A percentile compares a stretch with the other conserved stretches of the same genome.
Conservation (phyloP, 1,140 invertebrate species). For the Nephotettix cincticeps region DNA sequence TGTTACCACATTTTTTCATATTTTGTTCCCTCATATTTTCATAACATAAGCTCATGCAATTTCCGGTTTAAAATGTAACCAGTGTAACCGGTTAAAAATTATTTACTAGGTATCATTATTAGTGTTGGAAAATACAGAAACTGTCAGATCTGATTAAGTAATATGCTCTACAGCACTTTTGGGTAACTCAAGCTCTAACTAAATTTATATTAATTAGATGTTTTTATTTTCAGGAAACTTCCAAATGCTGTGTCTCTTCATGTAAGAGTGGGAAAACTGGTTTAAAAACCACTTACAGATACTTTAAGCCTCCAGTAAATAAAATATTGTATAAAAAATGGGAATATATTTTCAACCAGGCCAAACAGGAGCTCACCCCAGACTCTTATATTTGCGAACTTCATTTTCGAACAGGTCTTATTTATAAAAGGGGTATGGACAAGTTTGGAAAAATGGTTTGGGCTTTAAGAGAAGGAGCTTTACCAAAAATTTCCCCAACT, state of each 20-base stretch:
- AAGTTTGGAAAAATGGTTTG: not conserved
- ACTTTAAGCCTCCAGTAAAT: conserved; percentile 12
- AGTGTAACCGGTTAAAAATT: no score
- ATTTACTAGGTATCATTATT: no score
- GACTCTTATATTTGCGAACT: conserved; percentile 5
- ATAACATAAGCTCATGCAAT: no score
- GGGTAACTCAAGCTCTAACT: no score
- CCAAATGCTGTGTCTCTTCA: conserved; percentile 2
- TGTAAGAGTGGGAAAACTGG: conserved; percentile 20
- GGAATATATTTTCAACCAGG: conserved; percentile 2
- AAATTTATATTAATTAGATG: no score
- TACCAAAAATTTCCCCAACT: not conserved
- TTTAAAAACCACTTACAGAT: conserved; percentile 10
- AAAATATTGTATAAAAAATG: conserved; percentile 16
- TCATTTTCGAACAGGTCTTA: conserved; percentile 8
- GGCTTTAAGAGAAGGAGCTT: conserved; percentile 8
- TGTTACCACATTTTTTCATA: no score
- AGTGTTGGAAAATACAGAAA: no score
- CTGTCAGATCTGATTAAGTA: no score
- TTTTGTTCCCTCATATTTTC: no score
- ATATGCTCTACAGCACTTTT: no score
- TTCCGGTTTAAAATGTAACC: no score
- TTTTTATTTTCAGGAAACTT: conserved; percentile 3
- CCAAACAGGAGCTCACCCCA: not conserved
- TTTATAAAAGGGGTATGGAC: conserved; percentile 17